Evolutionary conservation across 2,888 invertebrate species (phyloP), one percentile per base, ranked within the genome.

Genomic region (Geophilus truncorum): DNA sequence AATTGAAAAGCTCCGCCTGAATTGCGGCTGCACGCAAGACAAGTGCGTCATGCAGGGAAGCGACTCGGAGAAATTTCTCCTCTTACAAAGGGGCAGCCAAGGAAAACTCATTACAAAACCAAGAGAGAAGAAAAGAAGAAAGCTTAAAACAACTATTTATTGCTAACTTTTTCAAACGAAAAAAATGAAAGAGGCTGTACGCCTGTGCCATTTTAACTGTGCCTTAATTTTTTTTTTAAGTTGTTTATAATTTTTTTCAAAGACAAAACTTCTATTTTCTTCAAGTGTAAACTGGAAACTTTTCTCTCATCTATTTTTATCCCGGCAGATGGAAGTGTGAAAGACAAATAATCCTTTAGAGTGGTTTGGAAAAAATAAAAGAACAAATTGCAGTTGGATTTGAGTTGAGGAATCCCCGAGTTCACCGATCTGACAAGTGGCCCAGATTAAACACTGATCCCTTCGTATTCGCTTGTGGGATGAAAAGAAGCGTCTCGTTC

Each of bases 1-100:
- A 70, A 70, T 70, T 70, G 70, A 70, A 70, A 70, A 70, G 70
- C 70, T 70, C 70, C 70, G 70, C 70, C 70, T 70, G 70, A 70
- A 70, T 70, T 70, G 28, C 70, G 70, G 70, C 70, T 70, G 70
- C 28, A 70, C 70, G 70, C 70, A 70, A 70, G 70, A 70, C 70
- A 25, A 70, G 70, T 25, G 70, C 70, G 70, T 70, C 70, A n/a
- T 70, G 70, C 70, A 70, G 70, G 70, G 25, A 70, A 70, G 70
- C 70, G 70, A 70, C 70, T 25, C 25, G 70, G 0, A 51, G 51
- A 51, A 51, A 51, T 51, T 51, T 21, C 51, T 51, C 51, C 18
- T 51, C 18, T 51, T 51, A n/a, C 18, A 51, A 51, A 51, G 5
- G 70, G 28, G 28, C 28, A 25, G 12, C 25, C 12, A 70, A 15